A percentile compares a stretch with the other conserved stretches of the same genome.
Evolutionary conservation across 1,140 invertebrate species (phyloP).

Genomic region (Heliconius hewitsoni): DNA sequence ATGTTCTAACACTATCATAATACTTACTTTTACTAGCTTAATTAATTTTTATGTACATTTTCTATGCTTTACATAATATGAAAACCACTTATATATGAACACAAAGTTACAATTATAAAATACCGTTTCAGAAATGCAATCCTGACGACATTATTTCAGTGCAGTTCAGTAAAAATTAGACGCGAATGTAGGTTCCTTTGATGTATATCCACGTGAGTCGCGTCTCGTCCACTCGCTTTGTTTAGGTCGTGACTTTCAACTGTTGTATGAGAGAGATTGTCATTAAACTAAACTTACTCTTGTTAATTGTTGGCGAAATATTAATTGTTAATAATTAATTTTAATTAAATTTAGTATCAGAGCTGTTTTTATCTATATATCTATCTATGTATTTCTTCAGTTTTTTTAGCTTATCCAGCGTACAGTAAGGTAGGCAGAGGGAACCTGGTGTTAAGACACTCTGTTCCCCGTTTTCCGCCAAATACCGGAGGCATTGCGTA

Average conservation of each 20-base stretch:
- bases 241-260: background rate
- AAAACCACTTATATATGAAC: no score
- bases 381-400: no score
- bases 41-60: no score
- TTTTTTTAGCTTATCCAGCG: no score
- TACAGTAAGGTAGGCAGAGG: no score
- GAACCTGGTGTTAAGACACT: background rate
- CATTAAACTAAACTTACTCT: background rate
- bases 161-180: background rate
- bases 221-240: conserved; percentile 5
- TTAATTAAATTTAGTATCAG: no score
- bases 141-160: background rate
- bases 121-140: background rate
- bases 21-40: no score
- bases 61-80: no score
- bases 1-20: no score
- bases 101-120: background rate
- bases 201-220: background rate
- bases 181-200: conserved; percentile 1
- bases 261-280: background rate
- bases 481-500: no score
- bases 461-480: no score
- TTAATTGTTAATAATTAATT: background rate
- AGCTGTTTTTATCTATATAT: no score
- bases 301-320: background rate